Evolutionary conservation across 1,140 invertebrate genomes (phyloP).

Genomic region (Chelonus insularis): DNA sequence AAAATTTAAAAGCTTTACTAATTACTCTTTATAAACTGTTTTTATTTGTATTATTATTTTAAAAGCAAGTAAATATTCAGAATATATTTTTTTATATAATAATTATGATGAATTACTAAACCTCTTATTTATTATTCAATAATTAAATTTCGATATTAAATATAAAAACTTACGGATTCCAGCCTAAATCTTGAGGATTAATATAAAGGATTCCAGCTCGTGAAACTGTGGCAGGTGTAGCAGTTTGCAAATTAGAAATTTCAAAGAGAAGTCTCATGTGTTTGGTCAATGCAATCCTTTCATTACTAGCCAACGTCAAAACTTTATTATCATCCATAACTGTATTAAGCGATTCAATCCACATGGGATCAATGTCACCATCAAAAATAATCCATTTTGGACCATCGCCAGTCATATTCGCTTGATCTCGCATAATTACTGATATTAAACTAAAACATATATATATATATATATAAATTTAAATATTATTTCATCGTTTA

Average conservation of each 20-base stretch:
- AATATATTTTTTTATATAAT: no score
- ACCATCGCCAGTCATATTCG: slow-evolving; percentile 80
- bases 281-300: slow-evolving; percentile 88
- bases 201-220: slow-evolving; percentile 89
- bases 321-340: slow-evolving; percentile 86
- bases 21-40: no score
- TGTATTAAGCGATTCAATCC: slow-evolving; percentile 93
- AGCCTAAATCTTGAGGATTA: slow-evolving; percentile 93
- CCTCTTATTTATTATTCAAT: no score
- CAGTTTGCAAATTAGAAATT: slow-evolving; percentile 84
- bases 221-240: slow-evolving; percentile 94
- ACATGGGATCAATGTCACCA: slow-evolving; percentile 97
- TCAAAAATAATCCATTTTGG: slow-evolving; percentile 97
- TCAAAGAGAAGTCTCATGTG: slow-evolving; percentile 93
- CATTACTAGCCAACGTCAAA: slow-evolving; percentile 90
- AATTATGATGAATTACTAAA: no score
- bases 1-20: no score
- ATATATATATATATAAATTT: no score
- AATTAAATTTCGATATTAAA: no score
- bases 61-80: no score
- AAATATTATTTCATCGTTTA: no score
- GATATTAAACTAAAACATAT: slow-evolving; percentile 81
- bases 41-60: no score
- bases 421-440: slow-evolving; percentile 89
- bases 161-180: slow-evolving; percentile 81